These are phyloP conservation scores for Gobio gobio DNA, from an alignment of 2,113 vertebrate species.

Conservation along the genomic window DNA sequence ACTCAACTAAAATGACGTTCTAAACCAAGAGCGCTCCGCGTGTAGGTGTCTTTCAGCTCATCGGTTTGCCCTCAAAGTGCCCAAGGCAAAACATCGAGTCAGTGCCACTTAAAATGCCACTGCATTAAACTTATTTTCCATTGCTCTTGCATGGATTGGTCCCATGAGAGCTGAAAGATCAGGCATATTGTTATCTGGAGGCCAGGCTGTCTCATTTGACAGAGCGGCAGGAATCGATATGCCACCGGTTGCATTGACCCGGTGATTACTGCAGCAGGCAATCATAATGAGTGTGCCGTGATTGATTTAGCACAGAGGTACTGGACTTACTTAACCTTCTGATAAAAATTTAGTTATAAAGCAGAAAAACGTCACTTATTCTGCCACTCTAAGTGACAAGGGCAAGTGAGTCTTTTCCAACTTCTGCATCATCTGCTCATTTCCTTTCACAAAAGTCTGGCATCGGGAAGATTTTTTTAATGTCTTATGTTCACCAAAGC, in stretches of 20 bases:
- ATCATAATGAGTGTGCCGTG: constrained; percentile 19
- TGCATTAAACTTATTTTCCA: constrained; percentile 36
- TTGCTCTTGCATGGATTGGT: constrained; percentile 19
- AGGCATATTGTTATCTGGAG: constrained; percentile 25
- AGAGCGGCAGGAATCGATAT: constrained; percentile 42
- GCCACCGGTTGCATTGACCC: constrained; percentile 34
- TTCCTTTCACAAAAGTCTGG: too few species aligned
- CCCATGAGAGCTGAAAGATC: constrained; percentile 10
- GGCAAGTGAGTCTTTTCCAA: neutral
- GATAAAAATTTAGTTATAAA: constrained; percentile 29
- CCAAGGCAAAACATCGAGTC: neutral
- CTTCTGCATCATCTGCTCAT: too few species aligned
- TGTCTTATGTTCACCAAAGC: too few species aligned
- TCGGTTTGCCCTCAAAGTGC: constrained; percentile 33
- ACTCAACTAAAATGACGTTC: neutral
- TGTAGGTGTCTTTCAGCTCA: constrained; percentile 34
- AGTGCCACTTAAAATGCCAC: constrained; percentile 40
- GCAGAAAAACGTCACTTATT: constrained; percentile 1
- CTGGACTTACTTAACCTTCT: constrained; percentile 27
- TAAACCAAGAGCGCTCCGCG: neutral
- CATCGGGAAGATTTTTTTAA: too few species aligned
- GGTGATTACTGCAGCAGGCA: constrained; percentile 32
- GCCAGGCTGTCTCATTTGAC: constrained; percentile 35
- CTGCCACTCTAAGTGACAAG: neutral
- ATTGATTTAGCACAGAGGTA: constrained; percentile 34